A percentile compares a stretch with the other conserved stretches of the same genome.
Evolutionary conservation across 2,113 vertebrate species (phyloP).

Genomic region (Brachyhypopomus occidentalis): DNA sequence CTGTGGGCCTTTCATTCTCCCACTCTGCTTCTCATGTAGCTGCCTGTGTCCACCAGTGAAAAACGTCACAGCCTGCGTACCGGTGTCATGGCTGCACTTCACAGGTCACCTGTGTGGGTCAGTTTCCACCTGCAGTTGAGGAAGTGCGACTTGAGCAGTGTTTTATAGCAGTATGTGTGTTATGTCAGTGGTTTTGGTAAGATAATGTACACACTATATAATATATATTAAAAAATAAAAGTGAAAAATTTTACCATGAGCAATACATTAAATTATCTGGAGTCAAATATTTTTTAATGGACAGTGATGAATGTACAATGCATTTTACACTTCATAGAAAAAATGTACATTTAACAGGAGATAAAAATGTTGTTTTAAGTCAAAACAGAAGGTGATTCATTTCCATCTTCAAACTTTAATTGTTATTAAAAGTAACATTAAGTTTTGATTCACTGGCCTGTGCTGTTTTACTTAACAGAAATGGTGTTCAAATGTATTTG

Average conservation of each 20-base stretch:
- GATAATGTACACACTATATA: too few relatives aligned
- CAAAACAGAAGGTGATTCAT: too few relatives aligned
- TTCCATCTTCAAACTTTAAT: too few relatives aligned
- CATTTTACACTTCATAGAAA: too few relatives aligned
- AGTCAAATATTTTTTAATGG: too few relatives aligned
- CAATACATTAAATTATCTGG: too few relatives aligned
- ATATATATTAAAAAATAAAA: too few relatives aligned
- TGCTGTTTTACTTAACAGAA: background rate
- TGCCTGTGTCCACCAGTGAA: conserved; percentile 1
- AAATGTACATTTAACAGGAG: too few relatives aligned
- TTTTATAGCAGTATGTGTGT: background rate
- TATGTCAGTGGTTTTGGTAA: too few relatives aligned
- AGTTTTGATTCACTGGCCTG: background rate
- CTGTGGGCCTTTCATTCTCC: conserved; percentile 55
- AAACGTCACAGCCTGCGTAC: background rate
- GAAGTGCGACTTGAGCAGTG: background rate
- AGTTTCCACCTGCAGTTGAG: background rate
- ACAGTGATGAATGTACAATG: too few relatives aligned
- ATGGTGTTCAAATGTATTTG: background rate
- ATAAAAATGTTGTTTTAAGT: background rate
- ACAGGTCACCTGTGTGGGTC: background rate
- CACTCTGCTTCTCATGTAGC: conserved; percentile 35
- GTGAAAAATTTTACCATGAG: too few relatives aligned
- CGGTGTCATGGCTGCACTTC: background rate
- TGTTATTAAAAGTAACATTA: background rate